Base-by-base conservation (phyloP, 1,140 invertebrate species). In the Panagrolaimus sp. region DNA sequence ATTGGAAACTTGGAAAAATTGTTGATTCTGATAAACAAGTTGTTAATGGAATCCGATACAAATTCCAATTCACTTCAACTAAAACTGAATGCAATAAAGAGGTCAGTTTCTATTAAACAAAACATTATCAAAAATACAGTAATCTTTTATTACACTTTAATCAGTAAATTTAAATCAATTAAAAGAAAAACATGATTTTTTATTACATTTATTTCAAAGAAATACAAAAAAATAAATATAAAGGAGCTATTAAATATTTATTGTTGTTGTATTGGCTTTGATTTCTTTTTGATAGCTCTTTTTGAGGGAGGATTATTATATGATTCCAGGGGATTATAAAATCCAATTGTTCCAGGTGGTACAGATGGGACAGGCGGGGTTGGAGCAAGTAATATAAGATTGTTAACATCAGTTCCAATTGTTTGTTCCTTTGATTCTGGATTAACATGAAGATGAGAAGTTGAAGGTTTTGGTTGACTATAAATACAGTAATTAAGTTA, bases 1-100 rank as follows among this genome's bases (percentile, higher is more conserved):
- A 58, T 28, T 58, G 52, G 15, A 83, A 80, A 32, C 84, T 82
- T 70, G 85, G 85, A 63, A 84, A 83, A 79, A 73, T 15, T 64
- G 73, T 67, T 46, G 64, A 28, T 38, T 63, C n/a, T 69, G 44
- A 63, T 48, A 70, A 24, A 69, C 64, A 64, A 62, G 66, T 70
- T 15, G 43, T 17, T 28, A 43, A 62, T 44, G 58, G 83, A 83
- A 26, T 58, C 10, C 21, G 52, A 21, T 58, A 58, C 14, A 58
- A 21, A 12, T 58, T 58, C 5, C 21, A 58, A 28, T 58, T 58
- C 17, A 28, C 21, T 21, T 26, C 28, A 12, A 28, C 28, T 12
- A 58, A 58, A 14, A 58, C 52, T 21, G 28, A 58, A 26, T 58
- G 52, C 14, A 58, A 58, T 28, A 58, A 58, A 58, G 52, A 58